Evolutionary conservation across 2,113 vertebrate genomes (phyloP), one percentile per base, ranked within the genome.

Genomic region (Arenaria interpres): DNA sequence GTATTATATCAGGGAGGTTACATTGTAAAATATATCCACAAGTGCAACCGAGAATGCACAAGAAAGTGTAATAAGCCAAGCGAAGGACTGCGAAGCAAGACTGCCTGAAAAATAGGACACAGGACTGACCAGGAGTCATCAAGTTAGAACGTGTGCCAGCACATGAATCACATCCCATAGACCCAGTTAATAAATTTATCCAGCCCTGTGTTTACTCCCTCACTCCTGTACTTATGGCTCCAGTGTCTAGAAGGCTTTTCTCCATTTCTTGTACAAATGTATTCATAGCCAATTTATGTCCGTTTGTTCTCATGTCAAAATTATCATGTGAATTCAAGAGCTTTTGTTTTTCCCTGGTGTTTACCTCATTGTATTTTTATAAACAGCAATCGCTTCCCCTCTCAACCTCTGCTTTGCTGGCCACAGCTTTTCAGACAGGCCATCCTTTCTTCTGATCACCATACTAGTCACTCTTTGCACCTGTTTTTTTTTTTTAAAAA

Each of bases 291-390:
- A 63, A 20, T 95, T 81, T 87, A 60, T 53, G 15, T 30, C 33
- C 15, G 20, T 95, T 81, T 92, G 41, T 91, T 91, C 37, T 92
- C 51, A 51, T 33, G 80, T 87, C 68, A 96, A 87, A 93, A 87
- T 89, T 87, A 64, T 46, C 50, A 32, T 7, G 19, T 84, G 66
- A 90, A 89, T 92, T 92, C 76, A 51, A 84, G 51, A 78, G 46
- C 41, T 81, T 93, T 95, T 81, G 27, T 74, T 84, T 71, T 46
- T 81, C 43, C 39, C 56, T 2, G 1, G 37, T 53, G 30, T 59
- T 94, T 85, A 75, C 56, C 21, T 89, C 46, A 63, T 80, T 17
- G 3, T 68, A 6, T 54, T 43, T 50, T 74, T 67, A 75, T 7
- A 72, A 51, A 68, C 6, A 64, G n/a, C 39, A 75, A 75, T 75